These are phyloP conservation scores for Nanorana parkeri DNA, from an alignment of 2,113 vertebrate genomes.

Conservation along the genomic window DNA sequence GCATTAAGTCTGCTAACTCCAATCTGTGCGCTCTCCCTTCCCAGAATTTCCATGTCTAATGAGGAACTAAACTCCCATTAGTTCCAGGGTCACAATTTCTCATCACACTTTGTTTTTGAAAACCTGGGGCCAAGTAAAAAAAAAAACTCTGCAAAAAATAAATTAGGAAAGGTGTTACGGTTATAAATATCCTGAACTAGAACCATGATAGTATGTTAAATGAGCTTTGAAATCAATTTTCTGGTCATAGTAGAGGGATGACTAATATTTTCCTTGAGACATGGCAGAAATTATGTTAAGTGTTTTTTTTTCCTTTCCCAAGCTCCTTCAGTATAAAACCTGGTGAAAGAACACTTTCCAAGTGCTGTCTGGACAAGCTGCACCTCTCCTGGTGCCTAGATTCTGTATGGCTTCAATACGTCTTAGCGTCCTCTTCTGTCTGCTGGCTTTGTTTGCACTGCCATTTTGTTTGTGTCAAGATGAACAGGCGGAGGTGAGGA, in stretches of 20 bases:
- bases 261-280: slow-evolving; percentile 76
- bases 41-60: slow-evolving; percentile 74
- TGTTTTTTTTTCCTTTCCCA: slow-evolving; percentile 76
- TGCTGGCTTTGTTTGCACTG: slow-evolving; percentile 78
- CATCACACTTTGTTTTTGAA: slow-evolving; percentile 70
- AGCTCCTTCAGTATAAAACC: slow-evolving; percentile 76
- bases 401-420: slow-evolving; percentile 70
- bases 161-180: slow-evolving; percentile 68
- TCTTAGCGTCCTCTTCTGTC: slow-evolving; percentile 67
- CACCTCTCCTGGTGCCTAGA: slow-evolving; percentile 58
- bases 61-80: slow-evolving; percentile 65
- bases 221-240: slow-evolving; percentile 68
- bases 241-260: slow-evolving; percentile 73
- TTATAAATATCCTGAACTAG: slow-evolving; percentile 69
- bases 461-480: slow-evolving; percentile 83
- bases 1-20: slow-evolving; percentile 65
- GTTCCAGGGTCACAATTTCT: slow-evolving; percentile 73
- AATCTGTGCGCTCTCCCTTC: slow-evolving; percentile 68
- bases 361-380: slow-evolving; percentile 6
- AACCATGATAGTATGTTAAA: slow-evolving; percentile 68
- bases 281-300: slow-evolving; percentile 68
- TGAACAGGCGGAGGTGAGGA: slow-evolving; percentile 85
- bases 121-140: slow-evolving; percentile 64
- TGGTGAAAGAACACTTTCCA: slow-evolving; percentile 38
- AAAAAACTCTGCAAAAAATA: background rate